Base-by-base conservation (phyloP, 2,113 vertebrate genomes). In the Pipa parva region DNA sequence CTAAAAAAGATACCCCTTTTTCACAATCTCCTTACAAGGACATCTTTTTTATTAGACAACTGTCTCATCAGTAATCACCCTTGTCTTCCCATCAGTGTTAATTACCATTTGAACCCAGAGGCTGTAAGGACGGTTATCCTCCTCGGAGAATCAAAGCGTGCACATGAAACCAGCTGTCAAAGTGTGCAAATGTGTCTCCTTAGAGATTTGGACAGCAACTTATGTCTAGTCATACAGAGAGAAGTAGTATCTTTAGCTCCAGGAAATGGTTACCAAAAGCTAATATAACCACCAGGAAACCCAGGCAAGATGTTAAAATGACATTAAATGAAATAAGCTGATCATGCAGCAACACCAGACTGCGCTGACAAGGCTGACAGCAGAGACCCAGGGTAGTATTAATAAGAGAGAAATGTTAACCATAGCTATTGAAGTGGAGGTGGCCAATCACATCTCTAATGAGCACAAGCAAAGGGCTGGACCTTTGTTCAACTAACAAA, bases 101-200 rank as follows among this genome's bases (percentile, higher is more conserved):
- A 70, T 70, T 70, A 70, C 66, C 24, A 61, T 70, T 70, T 70
- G 48, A 54, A 70, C 66, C 66, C 57, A 70, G 58, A 61, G 66
- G 66, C 66, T 52, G 66, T 15, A 24, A 52, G 66, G 66, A 20
- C 58, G 52, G 66, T 52, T 58, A 31, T 25, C 31, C 66, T 70
- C 66, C 66, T 61, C 48, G 3, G 58, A 70, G 57, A 60, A 60
- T 60, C 31, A 52, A 54, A 69, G 31, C 31, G 5, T 39, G 17
- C 15, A 33, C 29, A 27, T 31, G 65, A 33, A 70, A 59, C 29
- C 66, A 70, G 66, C 66, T 70, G 66, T 57, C 66, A 42, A 25
- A 24, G 29, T 36, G 60, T 61, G 58, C 48, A 70, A 70, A 70
- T 70, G 57, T 49, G 58, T 45, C 58, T 48, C 66, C 66, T 52